Evolutionary conservation across 2,113 vertebrate genomes (phyloP), one percentile per base, ranked within the genome.

Genomic region (Ctenomys sociabilis): DNA sequence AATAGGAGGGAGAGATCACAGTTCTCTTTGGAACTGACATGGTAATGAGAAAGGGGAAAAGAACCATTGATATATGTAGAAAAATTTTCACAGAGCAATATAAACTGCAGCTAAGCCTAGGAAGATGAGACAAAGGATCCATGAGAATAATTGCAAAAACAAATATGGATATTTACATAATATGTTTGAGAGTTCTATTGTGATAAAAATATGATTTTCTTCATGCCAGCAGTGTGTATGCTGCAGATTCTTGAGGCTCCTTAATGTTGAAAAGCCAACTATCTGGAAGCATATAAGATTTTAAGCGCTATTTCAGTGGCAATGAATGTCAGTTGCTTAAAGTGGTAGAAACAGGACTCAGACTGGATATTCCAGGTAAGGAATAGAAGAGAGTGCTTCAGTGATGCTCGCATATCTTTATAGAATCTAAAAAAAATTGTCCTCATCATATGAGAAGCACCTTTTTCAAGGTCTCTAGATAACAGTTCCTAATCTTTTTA

Each of bases 401-500:
- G 1, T 81, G 35, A 26, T 37, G 57, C 70, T 37, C 49, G 26
- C 0, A n/a, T 43, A 43, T 86, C 37, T 54, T 43, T 22, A 26
- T 81, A n/a, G 0, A 16, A 30, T 59, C 21, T 13, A 26, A 22
- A n/a, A 49, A 14, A 12, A 11, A 68, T 75, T 43, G 14, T 72
- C 26, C 10, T 83, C 40, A 63, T 21, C 26, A 30, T 61, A 24
- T 49, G 72, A 59, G 26, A 10, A 43, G 26, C 9, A 40, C 40
- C 13, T 3, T 81, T 37, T 32, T 93, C 6, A 63, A 30, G 37
- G 59, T 85, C 32, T 83, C 61, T 2, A 75, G 54, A 75, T 93
- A 75, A 24, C 45, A 70, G 80, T 95, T 80, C 45, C 81, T 93
- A 77, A 85, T 88, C 61, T 49, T 89, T 73, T 72, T 83, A 84